Conservation (phyloP, 2,888 invertebrate genomes). For the Patella depressa region DNA sequence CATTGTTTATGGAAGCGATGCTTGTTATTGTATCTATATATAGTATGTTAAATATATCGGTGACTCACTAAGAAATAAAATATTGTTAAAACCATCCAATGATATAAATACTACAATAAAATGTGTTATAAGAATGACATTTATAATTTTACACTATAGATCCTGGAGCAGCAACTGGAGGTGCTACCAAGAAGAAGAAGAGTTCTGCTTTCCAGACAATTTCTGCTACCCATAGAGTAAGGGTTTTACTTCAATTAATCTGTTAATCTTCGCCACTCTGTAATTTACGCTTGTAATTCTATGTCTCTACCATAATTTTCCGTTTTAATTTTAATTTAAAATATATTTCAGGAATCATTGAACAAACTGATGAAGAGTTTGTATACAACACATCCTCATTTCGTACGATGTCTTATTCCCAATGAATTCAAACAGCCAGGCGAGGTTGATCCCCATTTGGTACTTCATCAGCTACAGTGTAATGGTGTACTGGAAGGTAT, state of each 20-base stretch:
- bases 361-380: constrained; percentile 91
- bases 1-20: no score
- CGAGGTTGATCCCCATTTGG: constrained; percentile 96
- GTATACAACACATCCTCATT: constrained; percentile 79
- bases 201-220: constrained; percentile 98
- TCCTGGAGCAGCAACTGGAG: constrained; percentile 8
- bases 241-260: not conserved
- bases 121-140: no score
- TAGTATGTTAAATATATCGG: no score
- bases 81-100: no score
- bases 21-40: no score
- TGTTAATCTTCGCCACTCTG: no score
- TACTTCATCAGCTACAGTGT: constrained; percentile 99
- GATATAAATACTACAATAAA: no score
- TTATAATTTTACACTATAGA: not conserved
- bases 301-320: no score
- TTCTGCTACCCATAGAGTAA: constrained; percentile 94
- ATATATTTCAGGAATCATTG: constrained; percentile 71
- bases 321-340: no score
- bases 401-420: constrained; percentile 99
- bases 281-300: no score
- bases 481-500: constrained; percentile 99
- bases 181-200: constrained; percentile 90
- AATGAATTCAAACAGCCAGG: constrained; percentile 78
- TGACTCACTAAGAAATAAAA: no score